Evolutionary conservation across 2,888 invertebrate species (phyloP), one percentile per base, ranked within the genome.

Genomic region (Ganaspis brasiliensis): DNA sequence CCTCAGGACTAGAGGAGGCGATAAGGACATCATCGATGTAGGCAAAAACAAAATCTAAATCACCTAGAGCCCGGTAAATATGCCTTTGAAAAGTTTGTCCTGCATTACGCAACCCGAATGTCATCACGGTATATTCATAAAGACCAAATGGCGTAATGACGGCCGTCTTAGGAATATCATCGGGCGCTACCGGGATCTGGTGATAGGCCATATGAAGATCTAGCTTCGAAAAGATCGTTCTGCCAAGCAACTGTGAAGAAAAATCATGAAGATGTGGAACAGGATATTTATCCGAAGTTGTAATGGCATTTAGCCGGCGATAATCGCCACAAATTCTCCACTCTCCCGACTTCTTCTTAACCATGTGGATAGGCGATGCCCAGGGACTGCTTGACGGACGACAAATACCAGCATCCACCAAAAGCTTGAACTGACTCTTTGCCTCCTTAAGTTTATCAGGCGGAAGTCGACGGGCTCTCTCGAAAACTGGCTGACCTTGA

Each of bases 351-450:
- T 83, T 85, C 72, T 87, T 90, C 10, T 74, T 75, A 0, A 84
- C 87, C 35, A 89, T 56, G 73, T 88, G 89, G 0, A 92, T 79
- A 1, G 90, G 92, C 55, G 87, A 89, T 0, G 91, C 84, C 91
- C 90, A 92, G 1, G 84, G 79, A 55, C 91, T 91, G 6, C 86
- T 88, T 0, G 91, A 92, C 0, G 90, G 92, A 1, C 91, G 84
- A 40, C 90, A 90, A 12, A 92, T 91, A 0, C 91, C 92, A 24
- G 85, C 78, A 24, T 91, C 85, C 9, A 87, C 78, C 88, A 91
- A 87, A 0, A 59, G 3, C 1, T 81, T 59, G 79, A 91, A 90
- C 74, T 91, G 89, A 2, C 82, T 75, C 75, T 87, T 87, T 0
- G 89, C 89, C 8, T 83, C 84, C 1, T 67, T 35, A 21, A 90